Base-by-base conservation (phyloP, 2,113 vertebrate genomes). In the Nicator chloris region DNA sequence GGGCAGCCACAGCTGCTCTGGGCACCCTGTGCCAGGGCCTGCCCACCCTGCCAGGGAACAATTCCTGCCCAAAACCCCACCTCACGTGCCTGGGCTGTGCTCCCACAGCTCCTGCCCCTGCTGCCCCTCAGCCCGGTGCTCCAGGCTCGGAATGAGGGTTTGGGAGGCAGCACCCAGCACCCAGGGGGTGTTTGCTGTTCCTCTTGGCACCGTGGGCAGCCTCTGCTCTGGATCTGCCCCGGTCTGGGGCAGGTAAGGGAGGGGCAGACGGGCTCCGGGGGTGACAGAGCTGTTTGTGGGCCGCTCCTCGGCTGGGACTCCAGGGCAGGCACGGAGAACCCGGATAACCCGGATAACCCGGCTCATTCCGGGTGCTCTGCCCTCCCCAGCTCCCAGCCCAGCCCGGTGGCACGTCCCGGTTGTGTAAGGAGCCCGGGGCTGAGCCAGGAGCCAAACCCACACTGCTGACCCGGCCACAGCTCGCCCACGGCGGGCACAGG, bases 21-120 rank as follows among this genome's bases (percentile, higher is more conserved):
- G 49, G 15, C 26, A 80, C 49, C 39, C 40, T 56, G 21, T 37
- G 40, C 51, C 27, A 47, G 50, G 40, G 13, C 50, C 33, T 56
- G 3, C 1, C 4, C 28, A 11, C 28, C 33, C 28, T 56, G 4
- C 0, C 23, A n/a, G 23, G 4, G 17, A 40, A 3, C 2, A 42
- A 82, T 82, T 12, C 35, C 53, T 40, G 17, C 79, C 20, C 65
- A 30, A 3, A 2, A 26, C 13, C 56, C 80, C 66, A 31, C 13
- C 45, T 20, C 9, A 10, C 2, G 1, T 37, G n/a, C 50, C 27
- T 2, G 28, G 31, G 53, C 84, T 4, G n/a, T 3, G 44, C 63
- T 26, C 30, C 11, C 2, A 5, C 68, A 8, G 78, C 89, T 53
- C 57, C 56, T 44, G 19, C 61, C 21, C 54, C 28, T 7, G 1